These are phyloP conservation scores for Trachythela sp. DNA, from an alignment of 64 coral and sea anemone genomes.

Conservation along the genomic window DNA sequence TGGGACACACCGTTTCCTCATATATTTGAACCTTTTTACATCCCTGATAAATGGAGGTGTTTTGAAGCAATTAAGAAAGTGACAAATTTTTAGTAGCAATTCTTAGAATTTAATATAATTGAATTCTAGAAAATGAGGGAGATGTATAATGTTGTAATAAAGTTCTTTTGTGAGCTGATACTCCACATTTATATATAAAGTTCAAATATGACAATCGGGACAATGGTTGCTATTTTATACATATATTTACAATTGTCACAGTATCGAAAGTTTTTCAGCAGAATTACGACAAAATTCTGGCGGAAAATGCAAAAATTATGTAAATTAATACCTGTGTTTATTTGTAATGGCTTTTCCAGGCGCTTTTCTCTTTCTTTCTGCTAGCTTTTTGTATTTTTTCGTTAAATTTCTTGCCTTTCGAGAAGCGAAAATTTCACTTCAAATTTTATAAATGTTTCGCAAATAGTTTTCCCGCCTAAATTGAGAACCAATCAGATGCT, in stretches of 20 bases:
- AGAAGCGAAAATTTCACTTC: neutral
- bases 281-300: neutral
- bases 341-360: neutral
- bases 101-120: neutral
- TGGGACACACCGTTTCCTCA: slow-evolving; percentile 94
- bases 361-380: neutral
- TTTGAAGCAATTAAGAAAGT: slow-evolving; percentile 89
- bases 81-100: neutral
- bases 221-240: too few relatives aligned
- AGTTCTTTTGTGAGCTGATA: too few relatives aligned
- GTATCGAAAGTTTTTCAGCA: neutral
- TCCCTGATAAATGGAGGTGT: slow-evolving; percentile 97
- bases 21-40: slow-evolving; percentile 90
- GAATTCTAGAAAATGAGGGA: neutral
- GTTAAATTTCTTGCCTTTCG: neutral
- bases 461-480: neutral
- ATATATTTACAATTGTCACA: neutral
- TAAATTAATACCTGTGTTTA: neutral
- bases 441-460: neutral
- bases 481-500: neutral
- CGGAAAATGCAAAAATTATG: neutral
- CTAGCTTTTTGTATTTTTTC: neutral
- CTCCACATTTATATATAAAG: too few relatives aligned
- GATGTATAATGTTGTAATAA: neutral
- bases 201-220: too few relatives aligned